phyloP scores from a whole-genome alignment of 1,140 invertebrate species.

The Leptinotarsa texana region DNA sequence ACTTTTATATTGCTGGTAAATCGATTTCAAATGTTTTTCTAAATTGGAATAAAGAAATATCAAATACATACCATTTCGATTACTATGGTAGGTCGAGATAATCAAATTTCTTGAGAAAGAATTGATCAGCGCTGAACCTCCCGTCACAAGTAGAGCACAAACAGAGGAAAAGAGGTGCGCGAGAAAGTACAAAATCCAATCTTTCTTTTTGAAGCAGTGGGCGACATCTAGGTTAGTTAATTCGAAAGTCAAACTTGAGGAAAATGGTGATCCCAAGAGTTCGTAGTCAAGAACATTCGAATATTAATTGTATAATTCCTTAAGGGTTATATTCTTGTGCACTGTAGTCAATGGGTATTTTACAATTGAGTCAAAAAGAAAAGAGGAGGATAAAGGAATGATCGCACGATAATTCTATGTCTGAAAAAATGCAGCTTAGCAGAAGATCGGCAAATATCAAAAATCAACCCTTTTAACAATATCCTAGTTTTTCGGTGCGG shows the following conservation, averaged over 20 bases:
- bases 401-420: not conserved
- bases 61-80: constrained; percentile 55
- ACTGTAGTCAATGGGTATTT: not conserved
- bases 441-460: not conserved
- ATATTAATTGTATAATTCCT: not conserved
- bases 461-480: no score
- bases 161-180: no score
- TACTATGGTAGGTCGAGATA: constrained; percentile 60
- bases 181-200: no score
- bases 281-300: not conserved
- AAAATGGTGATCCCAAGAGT: no score
- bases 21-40: no score
- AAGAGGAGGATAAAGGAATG: no score
- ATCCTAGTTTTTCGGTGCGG: no score
- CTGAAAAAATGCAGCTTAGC: not conserved
- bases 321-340: not conserved
- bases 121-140: constrained; percentile 62
- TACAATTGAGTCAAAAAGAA: no score
- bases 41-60: not conserved
- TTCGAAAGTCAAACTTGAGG: no score
- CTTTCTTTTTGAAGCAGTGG: not conserved
- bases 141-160: constrained; percentile 43
- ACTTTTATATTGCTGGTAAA: no score
- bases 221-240: not conserved
- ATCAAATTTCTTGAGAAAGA: constrained; percentile 53